phyloP scores from a whole-genome alignment of 1,140 invertebrate species.

The Batillaria attramentaria region DNA sequence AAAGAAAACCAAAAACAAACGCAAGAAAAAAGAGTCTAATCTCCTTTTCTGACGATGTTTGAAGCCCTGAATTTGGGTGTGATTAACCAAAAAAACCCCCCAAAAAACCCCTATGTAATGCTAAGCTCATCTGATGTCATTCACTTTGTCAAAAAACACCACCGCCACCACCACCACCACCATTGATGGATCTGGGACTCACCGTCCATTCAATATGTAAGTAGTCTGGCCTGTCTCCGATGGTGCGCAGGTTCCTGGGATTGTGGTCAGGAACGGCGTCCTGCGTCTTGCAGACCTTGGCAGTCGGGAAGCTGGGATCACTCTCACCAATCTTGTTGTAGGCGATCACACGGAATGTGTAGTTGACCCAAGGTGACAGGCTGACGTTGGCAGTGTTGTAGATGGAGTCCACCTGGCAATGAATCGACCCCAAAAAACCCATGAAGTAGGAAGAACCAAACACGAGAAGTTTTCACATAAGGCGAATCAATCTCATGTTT shows the following conservation, averaged over 20 bases:
- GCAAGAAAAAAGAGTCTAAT: too few relatives aligned
- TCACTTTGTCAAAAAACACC: too few relatives aligned
- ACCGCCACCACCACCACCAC: too few relatives aligned
- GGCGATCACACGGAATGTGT: slow-evolving; percentile 95
- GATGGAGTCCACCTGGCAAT: slow-evolving; percentile 41
- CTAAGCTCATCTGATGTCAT: too few relatives aligned
- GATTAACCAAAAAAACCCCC: too few relatives aligned
- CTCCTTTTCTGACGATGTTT: too few relatives aligned
- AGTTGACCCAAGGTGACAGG: slow-evolving; percentile 89
- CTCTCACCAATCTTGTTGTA: slow-evolving; percentile 90
- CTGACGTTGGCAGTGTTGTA: slow-evolving; percentile 47
- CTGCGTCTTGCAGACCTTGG: slow-evolving; percentile 70
- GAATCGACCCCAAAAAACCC: not conserved
- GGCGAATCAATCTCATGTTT: too few relatives aligned
- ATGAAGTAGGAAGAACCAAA: not conserved
- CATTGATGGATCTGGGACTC: slow-evolving; percentile 65
- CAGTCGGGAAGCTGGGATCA: slow-evolving; percentile 59
- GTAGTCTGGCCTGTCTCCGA: slow-evolving; percentile 89
- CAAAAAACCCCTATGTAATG: too few relatives aligned
- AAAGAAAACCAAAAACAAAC: too few relatives aligned
- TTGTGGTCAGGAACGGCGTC: slow-evolving; percentile 93
- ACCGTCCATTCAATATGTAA: slow-evolving; percentile 96
- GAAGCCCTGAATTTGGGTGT: too few relatives aligned
- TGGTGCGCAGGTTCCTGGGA: slow-evolving; percentile 93
- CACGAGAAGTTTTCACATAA: too few relatives aligned